A percentile compares a stretch with the other conserved stretches of the same genome.
Evolutionary conservation across 1,140 invertebrate species (phyloP).

Genomic region (Meteorus sp.): DNA sequence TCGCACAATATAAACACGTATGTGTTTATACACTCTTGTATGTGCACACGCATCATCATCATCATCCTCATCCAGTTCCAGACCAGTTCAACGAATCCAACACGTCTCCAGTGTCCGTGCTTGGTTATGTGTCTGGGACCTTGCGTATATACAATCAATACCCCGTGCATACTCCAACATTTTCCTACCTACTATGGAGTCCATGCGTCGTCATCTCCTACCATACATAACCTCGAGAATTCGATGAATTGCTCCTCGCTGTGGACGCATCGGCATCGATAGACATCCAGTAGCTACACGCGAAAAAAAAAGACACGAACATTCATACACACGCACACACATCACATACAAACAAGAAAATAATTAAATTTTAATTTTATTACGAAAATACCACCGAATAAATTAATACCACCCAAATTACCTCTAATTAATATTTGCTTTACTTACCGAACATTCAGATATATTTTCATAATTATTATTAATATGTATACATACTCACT

Average conservation of each 20-base stretch:
- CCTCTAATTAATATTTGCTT: no score
- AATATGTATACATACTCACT: no score
- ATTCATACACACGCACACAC: neutral
- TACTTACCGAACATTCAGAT: no score
- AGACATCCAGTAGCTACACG: neutral
- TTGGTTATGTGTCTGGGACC: neutral
- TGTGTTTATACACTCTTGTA: neutral
- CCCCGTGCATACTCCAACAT: no score
- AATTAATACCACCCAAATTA: no score
- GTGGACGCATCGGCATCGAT: slow-evolving; percentile 2
- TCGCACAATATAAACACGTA: neutral
- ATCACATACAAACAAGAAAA: neutral
- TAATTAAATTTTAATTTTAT: no score
- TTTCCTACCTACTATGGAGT: slow-evolving; percentile 21
- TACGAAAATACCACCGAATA: no score
- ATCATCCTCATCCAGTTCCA: slow-evolving; percentile 28
- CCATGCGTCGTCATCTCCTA: slow-evolving; percentile 10
- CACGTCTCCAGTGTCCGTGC: slow-evolving; percentile 35
- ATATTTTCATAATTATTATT: no score
- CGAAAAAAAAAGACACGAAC: neutral
- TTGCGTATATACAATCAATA: no score
- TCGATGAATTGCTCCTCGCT: slow-evolving; percentile 19
- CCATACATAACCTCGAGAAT: slow-evolving; percentile 6
- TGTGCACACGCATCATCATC: neutral
- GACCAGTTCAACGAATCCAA: slow-evolving; percentile 52